Conservation (phyloP, 2,797 vertebrate genomes). For the Pteronotus mesoamericanus region DNA sequence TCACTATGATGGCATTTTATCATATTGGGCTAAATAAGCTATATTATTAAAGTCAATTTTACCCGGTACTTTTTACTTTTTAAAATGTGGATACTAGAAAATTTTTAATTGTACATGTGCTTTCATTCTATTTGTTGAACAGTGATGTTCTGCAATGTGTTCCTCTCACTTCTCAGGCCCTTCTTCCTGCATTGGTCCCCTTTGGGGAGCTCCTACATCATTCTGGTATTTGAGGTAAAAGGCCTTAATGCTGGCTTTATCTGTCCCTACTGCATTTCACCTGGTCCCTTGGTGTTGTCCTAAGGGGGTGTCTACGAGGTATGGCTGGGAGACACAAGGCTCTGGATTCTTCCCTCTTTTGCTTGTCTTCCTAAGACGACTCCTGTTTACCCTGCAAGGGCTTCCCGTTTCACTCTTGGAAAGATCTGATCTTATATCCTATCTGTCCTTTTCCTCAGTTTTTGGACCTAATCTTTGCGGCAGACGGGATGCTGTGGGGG, state of each 20-base stretch:
- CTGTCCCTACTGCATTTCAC: not conserved
- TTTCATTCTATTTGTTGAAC: not conserved
- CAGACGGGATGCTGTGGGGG: not conserved
- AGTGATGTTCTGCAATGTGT: not conserved
- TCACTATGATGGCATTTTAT: not conserved
- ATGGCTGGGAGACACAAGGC: not conserved
- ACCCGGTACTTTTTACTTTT: not conserved
- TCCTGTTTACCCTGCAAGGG: not conserved
- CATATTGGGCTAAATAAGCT: not conserved
- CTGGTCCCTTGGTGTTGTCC: not conserved
- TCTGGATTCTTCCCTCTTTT: not conserved
- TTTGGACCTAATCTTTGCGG: not conserved
- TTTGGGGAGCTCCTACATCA: not conserved
- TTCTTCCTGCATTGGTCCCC: not conserved
- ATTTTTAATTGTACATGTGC: not conserved
- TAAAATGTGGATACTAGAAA: not conserved
- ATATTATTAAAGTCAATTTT: not conserved
- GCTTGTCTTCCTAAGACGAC: not conserved
- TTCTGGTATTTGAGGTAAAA: not conserved
- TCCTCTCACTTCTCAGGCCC: not conserved
- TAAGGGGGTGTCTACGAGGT: not conserved
- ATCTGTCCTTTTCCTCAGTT: not conserved
- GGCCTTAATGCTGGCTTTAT: not conserved
- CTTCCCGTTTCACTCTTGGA: not conserved
- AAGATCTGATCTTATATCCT: not conserved